These are phyloP conservation scores for Neodontobutis hainanensis DNA, from an alignment of 2,113 vertebrate species.

Conservation along the genomic window DNA sequence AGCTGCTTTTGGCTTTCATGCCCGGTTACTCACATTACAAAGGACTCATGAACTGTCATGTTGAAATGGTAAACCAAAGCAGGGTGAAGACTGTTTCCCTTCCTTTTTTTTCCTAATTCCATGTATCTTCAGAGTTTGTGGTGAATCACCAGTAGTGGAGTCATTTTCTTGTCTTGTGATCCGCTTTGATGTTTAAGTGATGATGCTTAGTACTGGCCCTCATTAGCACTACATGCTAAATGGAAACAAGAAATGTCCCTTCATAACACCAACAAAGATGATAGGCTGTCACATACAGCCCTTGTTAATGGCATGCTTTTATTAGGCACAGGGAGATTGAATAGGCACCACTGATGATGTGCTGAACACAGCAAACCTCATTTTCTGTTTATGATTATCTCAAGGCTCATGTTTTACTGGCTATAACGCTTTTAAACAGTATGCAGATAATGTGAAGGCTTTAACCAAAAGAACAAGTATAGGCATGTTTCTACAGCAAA, in stretches of 20 bases:
- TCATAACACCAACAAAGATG: conserved; percentile 52
- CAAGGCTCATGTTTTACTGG: conserved; percentile 25
- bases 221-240: conserved; percentile 65
- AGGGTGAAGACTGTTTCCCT: conserved; percentile 51
- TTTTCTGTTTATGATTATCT: conserved; percentile 53
- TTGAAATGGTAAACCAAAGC: conserved; percentile 55
- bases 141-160: conserved; percentile 63
- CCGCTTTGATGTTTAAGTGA: conserved; percentile 71
- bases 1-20: conserved; percentile 62
- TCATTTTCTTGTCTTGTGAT: conserved; percentile 58
- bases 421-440: conserved; percentile 52
- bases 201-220: conserved; percentile 61
- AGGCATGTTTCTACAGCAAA: conserved; percentile 45
- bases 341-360: conserved; percentile 40
- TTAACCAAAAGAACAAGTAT: conserved; percentile 31
- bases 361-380: conserved; percentile 50
- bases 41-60: conserved; percentile 50
- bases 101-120: conserved; percentile 37
- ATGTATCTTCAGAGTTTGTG: conserved; percentile 49
- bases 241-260: conserved; percentile 43
- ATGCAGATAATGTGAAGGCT: conserved; percentile 76
- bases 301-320: conserved; percentile 42
- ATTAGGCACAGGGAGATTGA: conserved; percentile 24
- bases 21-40: conserved; percentile 41
- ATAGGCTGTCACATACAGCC: conserved; percentile 50